Evolutionary conservation across 1,140 invertebrate species (phyloP), one percentile per base, ranked within the genome.

Genomic region (Drosophila equinoxialis): DNA sequence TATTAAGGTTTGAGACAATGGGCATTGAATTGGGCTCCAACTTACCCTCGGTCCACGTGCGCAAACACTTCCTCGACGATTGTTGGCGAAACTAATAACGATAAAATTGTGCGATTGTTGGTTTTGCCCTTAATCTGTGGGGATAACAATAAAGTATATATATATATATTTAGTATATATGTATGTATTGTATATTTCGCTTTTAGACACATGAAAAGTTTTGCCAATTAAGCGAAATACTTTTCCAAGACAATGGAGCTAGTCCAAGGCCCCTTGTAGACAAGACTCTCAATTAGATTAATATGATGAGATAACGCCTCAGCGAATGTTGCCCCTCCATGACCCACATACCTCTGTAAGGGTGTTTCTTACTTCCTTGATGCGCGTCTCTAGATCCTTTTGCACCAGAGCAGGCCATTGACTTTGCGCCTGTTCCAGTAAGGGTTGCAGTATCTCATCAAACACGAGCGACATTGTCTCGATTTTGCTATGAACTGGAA

Each of bases 381-480:
- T 93, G 78, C 97, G 96, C 35, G 93, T 93, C 42, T 94, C 93
- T 14, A 97, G 93, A 92, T 97, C 96, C 66, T 95, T 93, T 5
- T 93, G 93, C 1, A 97, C 94, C 20, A 96, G 94, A 23, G 92
- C 85, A 0, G 96, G 96, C 96, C 96, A 97, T 10, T 93, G 93
- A 59, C 92, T 90, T 64, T 95, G 94, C 84, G 93, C 90, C 81
- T 94, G 95, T 3, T 93, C 93, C 57, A 97, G 84, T 17, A 97
- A 81, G 41, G 96, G 96, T 17, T 95, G 92, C 41, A 96, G 64
- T 91, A 96, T 95, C 81, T 97, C 95, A 86, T 97, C 96, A 37
- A 97, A 93, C 54, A 97, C 94, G 42, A 95, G 93, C 20, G 95
- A 94, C 13, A 97, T 92, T 2, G 96, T 92, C 61, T 91, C 91